These are phyloP conservation scores for Morbakka virulenta DNA, from an alignment of 30 jellyfish, hydroid and myxozoan species.

Conservation along the genomic window DNA sequence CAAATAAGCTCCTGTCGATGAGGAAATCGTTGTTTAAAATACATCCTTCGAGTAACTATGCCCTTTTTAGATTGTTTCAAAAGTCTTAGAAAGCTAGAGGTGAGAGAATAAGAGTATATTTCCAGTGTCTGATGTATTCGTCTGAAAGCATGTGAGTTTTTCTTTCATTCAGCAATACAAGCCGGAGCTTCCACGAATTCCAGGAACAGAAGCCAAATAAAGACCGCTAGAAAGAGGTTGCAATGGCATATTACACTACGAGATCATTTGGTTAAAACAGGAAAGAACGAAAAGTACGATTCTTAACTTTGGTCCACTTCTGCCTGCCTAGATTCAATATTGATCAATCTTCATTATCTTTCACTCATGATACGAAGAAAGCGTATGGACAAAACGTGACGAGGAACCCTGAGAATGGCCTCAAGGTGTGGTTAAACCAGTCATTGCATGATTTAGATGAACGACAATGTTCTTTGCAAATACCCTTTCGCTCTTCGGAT, in stretches of 20 bases:
- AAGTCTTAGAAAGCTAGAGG: not conserved
- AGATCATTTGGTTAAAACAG: not conserved
- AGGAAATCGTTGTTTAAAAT: not conserved
- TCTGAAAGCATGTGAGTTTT: not conserved
- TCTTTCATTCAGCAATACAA: not conserved
- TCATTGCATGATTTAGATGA: not conserved
- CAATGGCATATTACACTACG: not conserved
- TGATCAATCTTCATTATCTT: not conserved
- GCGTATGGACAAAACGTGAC: not conserved
- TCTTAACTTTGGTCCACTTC: not conserved
- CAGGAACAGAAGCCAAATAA: not conserved
- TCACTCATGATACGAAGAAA: not conserved
- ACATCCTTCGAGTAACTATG: not conserved
- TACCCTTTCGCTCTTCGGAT: not conserved
- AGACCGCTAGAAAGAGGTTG: not conserved
- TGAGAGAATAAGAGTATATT: not conserved
- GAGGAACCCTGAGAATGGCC: not conserved
- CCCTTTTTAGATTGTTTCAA: not conserved
- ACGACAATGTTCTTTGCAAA: not conserved
- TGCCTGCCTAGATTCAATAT: not conserved
- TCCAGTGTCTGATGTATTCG: not conserved
- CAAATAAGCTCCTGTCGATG: not conserved
- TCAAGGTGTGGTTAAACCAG: not conserved
- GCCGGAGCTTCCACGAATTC: not conserved
- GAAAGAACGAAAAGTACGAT: not conserved